These are phyloP conservation scores for Cheilosia vulpina DNA, from an alignment of 2,888 invertebrate genomes.

Conservation along the genomic window DNA sequence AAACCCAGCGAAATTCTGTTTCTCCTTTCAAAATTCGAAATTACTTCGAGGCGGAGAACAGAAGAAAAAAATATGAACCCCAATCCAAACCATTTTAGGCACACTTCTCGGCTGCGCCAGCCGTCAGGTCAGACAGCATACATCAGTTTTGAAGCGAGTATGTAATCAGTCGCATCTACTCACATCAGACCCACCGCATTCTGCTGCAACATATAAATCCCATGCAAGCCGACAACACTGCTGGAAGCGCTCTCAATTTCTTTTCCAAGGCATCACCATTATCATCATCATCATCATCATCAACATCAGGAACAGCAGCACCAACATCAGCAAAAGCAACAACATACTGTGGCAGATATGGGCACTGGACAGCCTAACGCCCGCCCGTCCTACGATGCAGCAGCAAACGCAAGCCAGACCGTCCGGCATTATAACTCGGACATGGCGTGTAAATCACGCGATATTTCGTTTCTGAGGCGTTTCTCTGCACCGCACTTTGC, in stretches of 20 bases:
- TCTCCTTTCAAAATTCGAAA: too few species aligned
- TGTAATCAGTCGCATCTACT: constrained; percentile 49
- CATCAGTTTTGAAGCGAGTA: constrained; percentile 14
- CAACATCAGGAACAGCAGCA: constrained; percentile 48
- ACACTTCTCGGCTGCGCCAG: constrained; percentile 52
- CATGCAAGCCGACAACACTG: constrained; percentile 61
- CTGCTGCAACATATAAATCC: constrained; percentile 70
- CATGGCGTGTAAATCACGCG: constrained; percentile 75
- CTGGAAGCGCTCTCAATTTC: constrained; percentile 69
- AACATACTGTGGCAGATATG: constrained; percentile 54
- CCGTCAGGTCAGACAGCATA: constrained; percentile 32
- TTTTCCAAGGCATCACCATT: constrained; percentile 62
- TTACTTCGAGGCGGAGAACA: too few species aligned
- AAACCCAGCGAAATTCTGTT: too few species aligned
- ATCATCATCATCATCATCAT: constrained; percentile 43
- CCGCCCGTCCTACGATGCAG: constrained; percentile 57
- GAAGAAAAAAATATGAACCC: neutral
- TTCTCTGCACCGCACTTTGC: constrained; percentile 58
- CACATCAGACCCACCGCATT: constrained; percentile 69
- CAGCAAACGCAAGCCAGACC: constrained; percentile 53
- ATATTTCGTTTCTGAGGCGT: constrained; percentile 71
- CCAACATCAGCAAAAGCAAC: constrained; percentile 41
- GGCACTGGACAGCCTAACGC: constrained; percentile 47
- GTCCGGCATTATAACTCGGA: constrained; percentile 63
- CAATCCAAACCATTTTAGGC: constrained; percentile 43